Base-by-base conservation (phyloP, 92 coral and sea anemone genomes). In the Paramuricea clavata region DNA sequence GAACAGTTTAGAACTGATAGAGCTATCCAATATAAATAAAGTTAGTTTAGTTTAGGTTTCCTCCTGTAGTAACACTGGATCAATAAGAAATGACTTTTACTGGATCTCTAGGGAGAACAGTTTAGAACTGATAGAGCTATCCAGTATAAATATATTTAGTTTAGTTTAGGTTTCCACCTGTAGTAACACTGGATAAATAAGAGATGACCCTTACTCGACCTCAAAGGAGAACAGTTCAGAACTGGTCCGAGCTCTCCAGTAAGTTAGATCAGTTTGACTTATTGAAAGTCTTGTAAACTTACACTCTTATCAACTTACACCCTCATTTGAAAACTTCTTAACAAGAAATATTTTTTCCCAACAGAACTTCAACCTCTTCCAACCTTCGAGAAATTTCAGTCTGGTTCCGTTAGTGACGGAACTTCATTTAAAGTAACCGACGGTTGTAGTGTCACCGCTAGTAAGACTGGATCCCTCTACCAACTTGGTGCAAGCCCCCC, bases 401-500 rank as follows among this genome's bases (percentile, higher is more conserved):
- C 3, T 1, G 35, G 34, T 6, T 7, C 6, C 1, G 41, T 30
- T 2, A 30, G 21, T 22, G 41, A 30, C 1, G 39, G 21, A 67
- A 16, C 2, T 16, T 12, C 74, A 2, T 76, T 76, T 21, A 76
- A 76, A 19, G 35, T 76, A 28, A 49, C 30, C 68, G 64, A 49
- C 41, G 12, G 22, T 11, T 76, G 82, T 52, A 0, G 26, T 10
- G 82, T 61, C 13, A 54, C 25, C 12, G 49, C 68, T 9, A 11
- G 21, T 6, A 49, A 76, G 12, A 35, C 44, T 8, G 82, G 36
- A 35, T 27, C 67, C 4, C 23, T 35, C 16, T 76, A 25, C 68
- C 82, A 76, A 76, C 30, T 54, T 61, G 35, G 82, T 50, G 44
- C 68, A 1, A 49, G 17, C 22, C 82, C 82, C 21, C 26, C 68